A percentile compares a stretch with the other conserved stretches of the same genome.
Evolutionary conservation across 2,113 vertebrate species (phyloP).

Genomic region (Ancistrus triradiatus): DNA sequence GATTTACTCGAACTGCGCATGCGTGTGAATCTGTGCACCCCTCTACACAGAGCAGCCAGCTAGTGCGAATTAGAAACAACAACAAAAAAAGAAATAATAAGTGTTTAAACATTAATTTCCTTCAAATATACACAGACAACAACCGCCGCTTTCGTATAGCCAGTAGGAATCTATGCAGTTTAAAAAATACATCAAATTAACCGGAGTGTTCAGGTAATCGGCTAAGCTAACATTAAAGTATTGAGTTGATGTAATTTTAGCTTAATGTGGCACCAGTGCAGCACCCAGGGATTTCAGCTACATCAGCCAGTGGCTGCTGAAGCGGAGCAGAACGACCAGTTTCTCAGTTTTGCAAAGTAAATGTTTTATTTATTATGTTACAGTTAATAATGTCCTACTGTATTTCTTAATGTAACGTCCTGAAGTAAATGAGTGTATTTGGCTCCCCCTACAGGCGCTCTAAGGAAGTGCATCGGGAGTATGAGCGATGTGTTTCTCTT

Average conservation of each 20-base stretch:
- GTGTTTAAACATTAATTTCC: too few species aligned
- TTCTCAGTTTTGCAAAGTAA: slow-evolving; percentile 30
- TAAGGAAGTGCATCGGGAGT: slow-evolving; percentile 36
- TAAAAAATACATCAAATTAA: background rate
- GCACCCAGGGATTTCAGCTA: background rate
- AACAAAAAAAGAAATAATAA: too few species aligned
- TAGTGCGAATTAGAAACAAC: too few species aligned
- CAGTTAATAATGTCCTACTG: too few species aligned
- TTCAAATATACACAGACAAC: too few species aligned
- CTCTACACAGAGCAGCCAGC: background rate
- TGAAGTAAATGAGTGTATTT: background rate
- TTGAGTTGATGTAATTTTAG: background rate
- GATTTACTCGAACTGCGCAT: background rate
- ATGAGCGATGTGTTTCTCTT: background rate
- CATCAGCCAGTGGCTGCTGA: background rate
- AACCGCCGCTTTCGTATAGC: too few species aligned
- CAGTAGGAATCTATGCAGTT: background rate
- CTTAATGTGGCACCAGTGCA: slow-evolving; percentile 26
- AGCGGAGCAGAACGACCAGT: background rate
- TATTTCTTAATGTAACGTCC: too few species aligned
- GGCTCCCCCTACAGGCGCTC: slow-evolving; percentile 35
- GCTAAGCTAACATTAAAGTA: too few species aligned
- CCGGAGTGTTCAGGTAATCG: too few species aligned
- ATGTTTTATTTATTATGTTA: too few species aligned
- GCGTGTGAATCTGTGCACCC: background rate